Evolutionary conservation across 2,797 vertebrate genomes (phyloP).

Genomic region (Alca torda): DNA sequence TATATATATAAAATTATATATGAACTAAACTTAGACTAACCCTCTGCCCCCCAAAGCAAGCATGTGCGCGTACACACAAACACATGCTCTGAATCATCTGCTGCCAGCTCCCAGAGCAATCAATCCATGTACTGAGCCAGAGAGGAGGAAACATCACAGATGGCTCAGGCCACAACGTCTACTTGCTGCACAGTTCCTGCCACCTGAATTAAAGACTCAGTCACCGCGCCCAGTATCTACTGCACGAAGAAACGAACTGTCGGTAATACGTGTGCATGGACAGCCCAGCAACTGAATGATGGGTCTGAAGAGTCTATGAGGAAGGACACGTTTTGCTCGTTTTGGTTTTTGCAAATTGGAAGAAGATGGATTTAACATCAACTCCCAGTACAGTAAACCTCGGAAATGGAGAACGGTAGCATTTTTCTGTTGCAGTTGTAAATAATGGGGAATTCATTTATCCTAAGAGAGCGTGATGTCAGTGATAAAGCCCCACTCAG

Average conservation of each 20-base stretch:
- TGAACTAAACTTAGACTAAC: neutral
- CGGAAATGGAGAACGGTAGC: neutral
- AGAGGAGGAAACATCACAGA: slow-evolving; percentile 35
- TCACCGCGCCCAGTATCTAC: neutral
- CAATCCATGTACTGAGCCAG: neutral
- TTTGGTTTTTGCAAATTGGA: neutral
- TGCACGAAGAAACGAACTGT: neutral
- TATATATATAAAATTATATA: neutral
- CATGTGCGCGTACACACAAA: slow-evolving; percentile 11
- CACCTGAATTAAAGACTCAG: neutral
- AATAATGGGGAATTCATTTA: neutral
- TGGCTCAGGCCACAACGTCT: slow-evolving; percentile 32
- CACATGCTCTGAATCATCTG: slow-evolving; percentile 37
- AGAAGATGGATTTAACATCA: neutral
- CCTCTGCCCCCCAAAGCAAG: slow-evolving; percentile 3
- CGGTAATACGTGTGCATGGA: fast-evolving
- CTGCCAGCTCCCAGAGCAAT: slow-evolving; percentile 37
- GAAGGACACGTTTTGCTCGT: neutral
- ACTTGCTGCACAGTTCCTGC: slow-evolving; percentile 17
- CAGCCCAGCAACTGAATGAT: neutral
- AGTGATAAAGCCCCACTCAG: neutral
- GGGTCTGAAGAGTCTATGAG: neutral
- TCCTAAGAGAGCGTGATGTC: neutral
- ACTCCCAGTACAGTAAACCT: neutral
- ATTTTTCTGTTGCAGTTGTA: neutral